Evolutionary conservation across 2,888 invertebrate genomes (phyloP), one percentile per base, ranked within the genome.

Genomic region (Periphyllus acericola): DNA sequence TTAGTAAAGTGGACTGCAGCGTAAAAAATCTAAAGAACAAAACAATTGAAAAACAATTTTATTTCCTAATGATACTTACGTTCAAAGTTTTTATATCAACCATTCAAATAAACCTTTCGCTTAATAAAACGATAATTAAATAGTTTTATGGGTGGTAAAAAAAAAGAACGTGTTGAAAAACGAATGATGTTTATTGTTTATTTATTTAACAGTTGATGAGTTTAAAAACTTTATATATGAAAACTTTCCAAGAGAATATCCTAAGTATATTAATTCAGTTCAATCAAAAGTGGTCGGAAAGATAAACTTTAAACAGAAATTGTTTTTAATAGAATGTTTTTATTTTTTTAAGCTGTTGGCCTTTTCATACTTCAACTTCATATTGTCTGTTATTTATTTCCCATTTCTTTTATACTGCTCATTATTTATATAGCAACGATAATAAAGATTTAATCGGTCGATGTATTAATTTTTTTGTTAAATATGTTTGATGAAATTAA

Each of bases 141-240:
- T 66, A n/a, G 34, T 80, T 60, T 80, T 66, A 36, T 80, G 60
- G 60, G 14, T 36, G 6, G 5, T 60, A 60, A 55, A 55, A 55
- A 55, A 46, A 79, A 32, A 80, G 66, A 36, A 80, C 14, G 78
- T 80, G n/a, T 29, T 8, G 5, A 34, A n/a, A 80, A 66, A 36
- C 60, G 17, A 80, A 80, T n/a, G 60, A 36, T 80, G 60, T 80
- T 80, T 66, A 79, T 79, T 34, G 25, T 79, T 79, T 60, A 79
- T 55, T 55, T 34, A 55, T 29, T 32, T 34, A 25, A 25, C 34
- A 55, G 55, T 1, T 55, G 55, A 79, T 60, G 60, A 60, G 79
- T 79, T 79, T 79, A 55, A 79, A 79, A 79, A 60, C 19, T 66
- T 60, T 80, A 9, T 80, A 9, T 8, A 66, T 21, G 79, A 36